Base-by-base conservation (phyloP, 2,797 vertebrate species). In the Acanthis flammea region DNA sequence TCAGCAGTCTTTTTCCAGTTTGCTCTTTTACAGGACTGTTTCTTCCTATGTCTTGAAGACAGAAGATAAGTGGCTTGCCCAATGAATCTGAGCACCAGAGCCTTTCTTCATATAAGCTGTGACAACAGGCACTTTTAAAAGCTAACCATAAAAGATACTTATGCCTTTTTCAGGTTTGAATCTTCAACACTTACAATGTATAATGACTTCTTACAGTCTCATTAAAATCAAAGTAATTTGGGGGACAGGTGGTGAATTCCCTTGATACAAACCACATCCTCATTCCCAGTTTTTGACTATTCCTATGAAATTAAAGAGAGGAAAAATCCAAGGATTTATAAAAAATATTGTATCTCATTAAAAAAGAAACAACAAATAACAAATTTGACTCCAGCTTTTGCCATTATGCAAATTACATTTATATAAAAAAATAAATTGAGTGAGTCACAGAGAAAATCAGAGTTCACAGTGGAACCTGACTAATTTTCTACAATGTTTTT, bases 401-500 rank as follows among this genome's bases (percentile, higher is more conserved):
- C 22, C 8, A 35, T 90, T 58, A 78, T 83, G 16, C 50, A 95
- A 96, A 94, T 92, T 55, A 65, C 12, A 66, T 42, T 86, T 51
- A n/a, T 67, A 51, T 37, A 41, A 79, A 81, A 86, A 48, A 90
- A 37, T 54, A 84, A 93, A 80, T 45, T 39, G 10, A 37, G 48
- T 87, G 17, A 73, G 23, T 82, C 77, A 73, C 42, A 77, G 19
- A 77, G 21, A 82, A 90, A 42, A 42, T 60, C 45, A 76, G 31
- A 14, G 10, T 33, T 92, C 66, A 51, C 11, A 80, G 61, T 83
- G 68, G 67, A 90, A 68, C 7, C 13, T 68, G 62, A 25, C 61
- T 90, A 31, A 4, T 94, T 76, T 93, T 63, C n/a, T 85, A 31
- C 66, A 87, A 25, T 82, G 57, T 91, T 95, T 96, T 96, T 71